Evolutionary conservation across 2,797 vertebrate species (phyloP), one percentile per base, ranked within the genome.

Genomic region (Coilia nasus): DNA sequence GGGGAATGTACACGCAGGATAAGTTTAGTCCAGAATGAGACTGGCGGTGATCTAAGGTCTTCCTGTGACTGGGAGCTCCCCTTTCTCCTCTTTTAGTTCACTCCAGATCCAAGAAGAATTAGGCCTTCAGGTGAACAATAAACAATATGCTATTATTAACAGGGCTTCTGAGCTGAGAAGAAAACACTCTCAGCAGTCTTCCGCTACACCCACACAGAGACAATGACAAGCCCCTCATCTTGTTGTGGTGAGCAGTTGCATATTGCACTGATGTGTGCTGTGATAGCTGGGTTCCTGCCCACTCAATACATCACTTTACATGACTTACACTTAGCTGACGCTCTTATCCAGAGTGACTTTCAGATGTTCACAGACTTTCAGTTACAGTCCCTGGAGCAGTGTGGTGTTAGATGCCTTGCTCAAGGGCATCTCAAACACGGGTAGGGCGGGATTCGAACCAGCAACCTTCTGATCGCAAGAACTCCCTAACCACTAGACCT

Each of bases 141-240:
- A 92, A 95, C 95, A 96, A 95, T 96, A 88, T 88, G 60, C 92
- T 95, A 96, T 94, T 94, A 93, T 94, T 96, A 96, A 91, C 90
- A 60, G 6, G 21, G 41, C 57, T 88, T 87, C 88, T 91, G 88
- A 19, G 2, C 6, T 1, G 28, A 35, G 12, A 28, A 91, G 89
- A 89, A 89, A 89, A 89, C 85, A 84, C 82, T 82, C 87, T 87
- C 87, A 81, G 83, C 89, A 89, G 60, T 82, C 84, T 91, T 91
- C 90, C 91, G 88, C 90, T 82, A 78, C 82, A 87, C 90, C 88
- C 85, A 11, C 47, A 54, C 87, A 82, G 80, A 88, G 85, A 94
- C 92, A 95, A 93, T 91, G 87, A 83, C 83, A 14, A 82, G 85
- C 86, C 88, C 85, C 83, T 54, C 85, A 11, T 5, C 81, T 84